Base-by-base conservation (phyloP, 2,113 vertebrate species). In the Trogon surrucura region DNA sequence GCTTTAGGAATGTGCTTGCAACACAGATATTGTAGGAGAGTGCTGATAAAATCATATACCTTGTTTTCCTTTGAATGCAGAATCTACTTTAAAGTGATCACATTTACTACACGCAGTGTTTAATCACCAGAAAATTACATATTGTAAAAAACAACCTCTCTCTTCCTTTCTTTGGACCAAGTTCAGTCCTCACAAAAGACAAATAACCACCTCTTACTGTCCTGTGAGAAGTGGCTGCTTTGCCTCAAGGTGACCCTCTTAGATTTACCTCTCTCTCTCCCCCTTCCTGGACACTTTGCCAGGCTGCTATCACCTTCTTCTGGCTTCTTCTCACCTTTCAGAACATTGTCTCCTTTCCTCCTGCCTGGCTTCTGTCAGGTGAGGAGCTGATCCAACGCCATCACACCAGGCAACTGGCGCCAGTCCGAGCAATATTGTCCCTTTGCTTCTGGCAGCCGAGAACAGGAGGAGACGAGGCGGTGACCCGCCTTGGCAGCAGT, bases 271-370 rank as follows among this genome's bases (percentile, higher is more conserved):
- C 66, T 77, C n/a, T 51, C 38, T 25, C 60, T 41, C 34, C 36
- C 14, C 25, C 25, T 23, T 88, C 60, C 65, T 85, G 85, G 51
- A 93, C 32, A 18, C 10, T 85, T 94, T 3, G 8, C 80, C 95
- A 94, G 85, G 61, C 57, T 94, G 69, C 87, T 92, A 89, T 93
- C 95, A 95, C 87, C 89, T 95, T 94, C 89, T 82, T 57, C 90
- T 94, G 91, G 88, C 47, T 89, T 92, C 90, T 96, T 95, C 95
- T 97, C 95, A 95, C 93, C 93, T 96, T 96, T 94, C 85, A 91
- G 95, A 95, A 97, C 90, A 95, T 88, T 87, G 91, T 89, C 91
- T 95, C 61, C 96, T 85, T 89, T 91, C 94, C 92, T 84, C 78
- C 91, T 96, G 92, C 85, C 85, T 60, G 60, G 91, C 88, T 95